Conservation (phyloP, 2,888 invertebrate genomes). For the Mesoligia furuncula region DNA sequence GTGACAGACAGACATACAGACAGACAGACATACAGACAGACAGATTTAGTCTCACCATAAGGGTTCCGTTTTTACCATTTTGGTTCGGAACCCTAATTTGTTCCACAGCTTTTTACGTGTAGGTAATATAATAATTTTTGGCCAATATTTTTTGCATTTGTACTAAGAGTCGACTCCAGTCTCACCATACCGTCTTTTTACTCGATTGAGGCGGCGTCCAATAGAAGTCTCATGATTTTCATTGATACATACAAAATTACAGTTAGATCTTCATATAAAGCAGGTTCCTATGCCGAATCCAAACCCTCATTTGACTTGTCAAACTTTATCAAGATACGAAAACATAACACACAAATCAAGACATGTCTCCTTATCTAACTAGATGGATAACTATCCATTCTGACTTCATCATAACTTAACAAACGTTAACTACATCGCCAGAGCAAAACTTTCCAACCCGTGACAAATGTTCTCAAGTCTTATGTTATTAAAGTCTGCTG, state of each 20-base stretch:
- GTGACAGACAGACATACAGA: too few species aligned
- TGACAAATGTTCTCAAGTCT: conserved; percentile 37
- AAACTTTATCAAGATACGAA: neutral
- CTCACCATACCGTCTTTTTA: neutral
- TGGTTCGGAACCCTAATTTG: too few species aligned
- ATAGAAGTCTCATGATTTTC: too few species aligned
- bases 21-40: too few species aligned
- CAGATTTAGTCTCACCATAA: too few species aligned
- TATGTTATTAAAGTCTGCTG: conserved; percentile 48
- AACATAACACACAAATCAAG: conserved; percentile 16
- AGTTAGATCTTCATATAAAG: too few species aligned
- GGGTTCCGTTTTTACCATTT: too few species aligned
- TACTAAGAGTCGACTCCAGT: neutral
- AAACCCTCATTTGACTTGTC: neutral
- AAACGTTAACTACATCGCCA: conserved; percentile 12
- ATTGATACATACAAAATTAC: too few species aligned
- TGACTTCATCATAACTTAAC: conserved; percentile 3
- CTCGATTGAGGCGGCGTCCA: rapidly evolving
- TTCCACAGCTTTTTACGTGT: too few species aligned
- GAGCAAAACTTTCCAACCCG: conserved; percentile 12
- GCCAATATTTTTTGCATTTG: neutral
- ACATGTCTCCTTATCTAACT: neutral
- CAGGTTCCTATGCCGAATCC: neutral
- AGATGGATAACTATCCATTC: neutral
- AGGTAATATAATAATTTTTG: neutral